A percentile compares a stretch with the other conserved stretches of the same genome.
Conservation (phyloP, 2,888 invertebrate species). For the Pasiphila rectangulata region DNA sequence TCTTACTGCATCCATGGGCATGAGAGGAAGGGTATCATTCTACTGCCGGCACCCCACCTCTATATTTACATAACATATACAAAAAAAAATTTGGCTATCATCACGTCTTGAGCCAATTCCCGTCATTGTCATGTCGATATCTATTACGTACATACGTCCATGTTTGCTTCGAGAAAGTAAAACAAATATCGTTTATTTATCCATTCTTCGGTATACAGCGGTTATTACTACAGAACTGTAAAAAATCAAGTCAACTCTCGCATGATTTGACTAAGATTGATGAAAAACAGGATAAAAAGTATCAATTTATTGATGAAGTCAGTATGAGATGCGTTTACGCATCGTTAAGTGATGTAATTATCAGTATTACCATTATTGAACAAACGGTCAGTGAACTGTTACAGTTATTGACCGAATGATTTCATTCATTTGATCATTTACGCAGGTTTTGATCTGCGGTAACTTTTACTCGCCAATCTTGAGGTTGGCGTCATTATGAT, state of each 20-base stretch:
- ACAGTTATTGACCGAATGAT: conserved; percentile 17
- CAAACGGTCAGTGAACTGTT: conserved; percentile 24
- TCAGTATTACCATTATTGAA: conserved; percentile 28
- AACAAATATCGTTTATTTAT: conserved; percentile 9
- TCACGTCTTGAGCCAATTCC: too few relatives aligned
- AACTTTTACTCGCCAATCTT: neutral
- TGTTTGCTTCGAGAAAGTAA: conserved; percentile 13
- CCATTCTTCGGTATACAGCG: conserved; percentile 4
- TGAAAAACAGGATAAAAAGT: conserved; percentile 16
- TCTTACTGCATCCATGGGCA: too few relatives aligned
- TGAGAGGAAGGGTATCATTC: too few relatives aligned
- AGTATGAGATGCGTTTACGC: conserved; percentile 26
- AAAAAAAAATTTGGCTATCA: too few relatives aligned
- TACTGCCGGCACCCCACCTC: too few relatives aligned
- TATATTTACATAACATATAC: too few relatives aligned
- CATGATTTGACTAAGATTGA: conserved; percentile 1
- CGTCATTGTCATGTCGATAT: too few relatives aligned
- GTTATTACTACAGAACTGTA: neutral
- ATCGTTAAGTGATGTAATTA: conserved; percentile 23
- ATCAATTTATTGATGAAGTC: conserved; percentile 23
- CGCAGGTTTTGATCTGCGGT: neutral
- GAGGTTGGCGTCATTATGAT: too few relatives aligned
- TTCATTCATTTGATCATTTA: conserved; percentile 10
- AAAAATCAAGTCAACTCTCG: conserved; percentile 5
- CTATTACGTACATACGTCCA: too few relatives aligned